phyloP scores from a whole-genome alignment of 2,797 vertebrate genomes.

The Carcharodon carcharias region DNA sequence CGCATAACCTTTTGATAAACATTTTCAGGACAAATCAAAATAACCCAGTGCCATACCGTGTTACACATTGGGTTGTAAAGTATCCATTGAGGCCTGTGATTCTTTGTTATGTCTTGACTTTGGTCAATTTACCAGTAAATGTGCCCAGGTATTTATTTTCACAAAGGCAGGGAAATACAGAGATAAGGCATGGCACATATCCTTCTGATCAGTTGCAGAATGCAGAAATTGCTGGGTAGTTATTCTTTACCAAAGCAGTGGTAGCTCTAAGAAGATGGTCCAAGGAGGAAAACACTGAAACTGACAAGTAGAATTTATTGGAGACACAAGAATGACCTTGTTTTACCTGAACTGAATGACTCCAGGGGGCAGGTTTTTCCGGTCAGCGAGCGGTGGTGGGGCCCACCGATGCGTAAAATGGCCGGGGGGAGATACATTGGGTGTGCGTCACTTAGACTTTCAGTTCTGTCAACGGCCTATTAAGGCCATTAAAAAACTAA shows the following conservation, averaged over 20 bases:
- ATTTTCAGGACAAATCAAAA: not conserved
- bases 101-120: not conserved
- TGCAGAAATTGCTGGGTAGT: not conserved
- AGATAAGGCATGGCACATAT: not conserved
- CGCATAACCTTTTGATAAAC: not conserved
- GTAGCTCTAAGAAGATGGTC: not conserved
- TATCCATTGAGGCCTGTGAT: not conserved
- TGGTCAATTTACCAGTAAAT: not conserved
- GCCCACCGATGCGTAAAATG: too few species aligned
- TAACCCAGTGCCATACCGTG: not conserved
- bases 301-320: not conserved
- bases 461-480: too few species aligned
- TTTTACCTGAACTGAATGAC: not conserved
- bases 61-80: not conserved
- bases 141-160: not conserved
- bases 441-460: too few species aligned
- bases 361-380: not conserved
- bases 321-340: not conserved
- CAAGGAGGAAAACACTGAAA: not conserved
- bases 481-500: too few species aligned
- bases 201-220: not conserved
- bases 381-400: too few species aligned
- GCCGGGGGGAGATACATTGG: too few species aligned
- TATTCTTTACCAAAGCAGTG: not conserved
- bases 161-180: too few species aligned